Percentiles rank a stretch among this genome's conserved stretches.
Conservation (phyloP, 1,140 invertebrate genomes). For the Hyles vespertilio region DNA sequence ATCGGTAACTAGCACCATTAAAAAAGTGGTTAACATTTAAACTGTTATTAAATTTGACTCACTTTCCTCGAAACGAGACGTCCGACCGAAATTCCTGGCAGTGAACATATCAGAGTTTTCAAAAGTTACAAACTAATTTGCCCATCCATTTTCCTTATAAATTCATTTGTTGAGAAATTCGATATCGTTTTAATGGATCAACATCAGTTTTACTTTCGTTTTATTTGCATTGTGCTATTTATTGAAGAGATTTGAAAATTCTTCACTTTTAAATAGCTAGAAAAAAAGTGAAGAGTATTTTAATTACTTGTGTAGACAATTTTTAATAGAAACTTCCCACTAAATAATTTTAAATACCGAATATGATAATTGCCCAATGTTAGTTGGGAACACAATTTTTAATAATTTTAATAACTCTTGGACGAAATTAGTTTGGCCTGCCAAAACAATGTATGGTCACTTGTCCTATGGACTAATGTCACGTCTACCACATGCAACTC, state of each 20-base stretch:
- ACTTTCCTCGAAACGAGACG: constrained; percentile 15
- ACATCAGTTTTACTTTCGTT: neutral
- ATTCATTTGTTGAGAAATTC: constrained; percentile 19
- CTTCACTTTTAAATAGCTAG: neutral
- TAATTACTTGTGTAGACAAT: neutral
- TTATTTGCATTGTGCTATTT: neutral
- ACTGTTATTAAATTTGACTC: constrained; percentile 20
- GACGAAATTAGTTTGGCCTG: no score
- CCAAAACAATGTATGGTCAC: no score
- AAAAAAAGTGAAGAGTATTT: neutral
- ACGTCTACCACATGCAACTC: no score
- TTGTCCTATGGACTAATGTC: no score
- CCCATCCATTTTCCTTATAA: constrained; percentile 22
- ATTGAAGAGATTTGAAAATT: neutral
- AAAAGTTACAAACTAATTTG: constrained; percentile 29
- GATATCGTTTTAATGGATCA: constrained; percentile 9
- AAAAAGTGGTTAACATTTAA: constrained; percentile 14
- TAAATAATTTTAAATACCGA: neutral
- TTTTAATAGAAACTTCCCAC: neutral
- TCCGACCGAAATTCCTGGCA: constrained; percentile 19
- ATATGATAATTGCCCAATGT: no score
- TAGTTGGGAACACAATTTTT: no score
- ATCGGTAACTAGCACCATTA: constrained; percentile 8
- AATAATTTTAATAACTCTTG: no score
- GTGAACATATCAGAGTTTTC: constrained; percentile 23